Conservation (phyloP, 2,888 invertebrate genomes). For the Acanthosepion pharaonis region DNA sequence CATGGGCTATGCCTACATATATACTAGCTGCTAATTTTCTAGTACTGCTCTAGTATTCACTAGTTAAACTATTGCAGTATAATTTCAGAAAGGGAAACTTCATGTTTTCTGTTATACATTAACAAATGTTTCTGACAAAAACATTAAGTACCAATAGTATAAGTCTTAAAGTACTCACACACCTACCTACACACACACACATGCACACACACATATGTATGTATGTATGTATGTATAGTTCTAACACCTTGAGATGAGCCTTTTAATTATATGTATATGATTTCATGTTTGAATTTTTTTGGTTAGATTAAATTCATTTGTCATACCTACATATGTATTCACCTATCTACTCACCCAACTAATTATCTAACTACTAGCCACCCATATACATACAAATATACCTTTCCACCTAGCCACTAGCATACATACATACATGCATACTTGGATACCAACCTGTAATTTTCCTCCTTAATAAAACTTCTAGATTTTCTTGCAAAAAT, state of each 20-base stretch:
- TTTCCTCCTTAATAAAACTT: background rate
- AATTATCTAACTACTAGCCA: background rate
- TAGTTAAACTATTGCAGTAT: background rate
- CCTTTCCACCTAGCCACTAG: background rate
- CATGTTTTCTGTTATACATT: constrained; percentile 1
- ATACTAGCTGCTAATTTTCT: constrained; percentile 15
- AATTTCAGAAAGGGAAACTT: background rate
- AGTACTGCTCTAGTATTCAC: background rate
- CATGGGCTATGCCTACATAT: constrained; percentile 35
- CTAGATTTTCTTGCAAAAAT: constrained; percentile 33
- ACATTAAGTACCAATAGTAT: background rate
- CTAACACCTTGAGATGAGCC: background rate
- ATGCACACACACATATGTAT: background rate
- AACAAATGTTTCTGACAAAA: background rate
- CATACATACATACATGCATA: background rate
- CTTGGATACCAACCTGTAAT: background rate
- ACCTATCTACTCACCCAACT: background rate
- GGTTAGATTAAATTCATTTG: background rate
- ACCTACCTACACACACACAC: background rate
- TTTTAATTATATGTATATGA: background rate
- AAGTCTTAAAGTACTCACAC: background rate
- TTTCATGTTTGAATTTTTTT: background rate
- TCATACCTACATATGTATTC: background rate
- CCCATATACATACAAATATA: background rate
- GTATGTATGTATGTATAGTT: background rate